Base-by-base conservation (phyloP, 2,113 vertebrate species). In the Nipponia nippon region DNA sequence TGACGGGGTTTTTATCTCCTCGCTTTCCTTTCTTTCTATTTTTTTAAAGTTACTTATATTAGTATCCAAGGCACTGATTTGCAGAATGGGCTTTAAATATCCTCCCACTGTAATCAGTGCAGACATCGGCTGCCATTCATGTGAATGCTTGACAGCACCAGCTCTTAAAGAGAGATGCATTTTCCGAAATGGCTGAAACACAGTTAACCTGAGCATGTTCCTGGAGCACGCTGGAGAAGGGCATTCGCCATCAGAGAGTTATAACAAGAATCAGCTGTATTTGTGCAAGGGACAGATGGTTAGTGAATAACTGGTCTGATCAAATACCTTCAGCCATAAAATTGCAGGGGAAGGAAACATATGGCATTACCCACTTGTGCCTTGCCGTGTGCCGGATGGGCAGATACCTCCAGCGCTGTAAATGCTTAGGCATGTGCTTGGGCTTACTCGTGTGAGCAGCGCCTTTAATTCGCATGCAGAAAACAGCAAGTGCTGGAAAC, bases 1-100 rank as follows among this genome's bases (percentile, higher is more conserved):
- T 96, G 89, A 87, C 10, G 34, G 93, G 84, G 72, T n/a, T 80
- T 95, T 97, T 97, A 96, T 95, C 96, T 96, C 93, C 83, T 83
- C 4, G 2, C 88, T 82, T 88, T 76, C 89, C 71, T 96, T 93
- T 91, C 82, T 93, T 83, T 75, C 61, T 30, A 2, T 49, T 91
- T 87, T 95, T 87, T 83, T 32, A 16, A 93, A 85, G 85, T 97
- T 94, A 90, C 77, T 96, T 91, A 36, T 95, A 84, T 97, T 94
- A 78, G 88, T 90, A 97, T 90, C 92, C 89, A 40, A 92, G 49
- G 83, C 75, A 86, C 83, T 26, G 67, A 95, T 96, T 94, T 92
- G 84, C 87, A 77, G 91, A 87, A 84, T 5, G 53, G 89, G 49
- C 89, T 97, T 76, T 91, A 90, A 95, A 79, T 62, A 87, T n/a